phyloP scores from a whole-genome alignment of 2,797 vertebrate species.

The Crocidura indochinensis region DNA sequence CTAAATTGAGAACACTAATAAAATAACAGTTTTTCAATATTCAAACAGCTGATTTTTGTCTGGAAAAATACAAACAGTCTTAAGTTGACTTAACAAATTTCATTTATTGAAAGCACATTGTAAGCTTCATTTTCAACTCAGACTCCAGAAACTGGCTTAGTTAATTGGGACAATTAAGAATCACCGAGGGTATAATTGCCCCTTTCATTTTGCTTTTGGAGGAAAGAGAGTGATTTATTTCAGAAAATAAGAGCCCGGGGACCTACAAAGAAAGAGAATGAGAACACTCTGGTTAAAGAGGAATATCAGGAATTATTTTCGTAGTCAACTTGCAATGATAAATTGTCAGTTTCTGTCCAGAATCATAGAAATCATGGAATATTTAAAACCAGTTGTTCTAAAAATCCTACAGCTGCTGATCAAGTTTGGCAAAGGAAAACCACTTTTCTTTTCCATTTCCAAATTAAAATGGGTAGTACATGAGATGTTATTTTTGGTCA shows the following conservation, averaged over 20 bases:
- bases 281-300: constrained; percentile 25
- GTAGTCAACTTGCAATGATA: constrained; percentile 44
- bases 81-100: constrained; percentile 77
- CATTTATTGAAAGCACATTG: constrained; percentile 72
- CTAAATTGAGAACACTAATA: constrained; percentile 36
- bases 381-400: not conserved
- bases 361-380: constrained; percentile 53
- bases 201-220: constrained; percentile 79
- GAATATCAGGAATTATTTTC: constrained; percentile 65
- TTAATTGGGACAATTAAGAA: constrained; percentile 85
- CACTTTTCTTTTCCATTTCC: not conserved
- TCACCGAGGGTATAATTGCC: constrained; percentile 81
- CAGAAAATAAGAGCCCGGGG: constrained; percentile 77
- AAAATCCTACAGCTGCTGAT: constrained; percentile 18
- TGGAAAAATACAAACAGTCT: constrained; percentile 9
- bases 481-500: not conserved
- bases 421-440: constrained; percentile 52
- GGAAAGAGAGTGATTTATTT: constrained; percentile 82
- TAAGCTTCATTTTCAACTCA: constrained; percentile 78
- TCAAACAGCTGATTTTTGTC: constrained; percentile 31
- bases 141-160: constrained; percentile 80
- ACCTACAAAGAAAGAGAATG: constrained; percentile 65
- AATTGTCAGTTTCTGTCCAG: constrained; percentile 58
- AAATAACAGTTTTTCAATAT: constrained; percentile 53
- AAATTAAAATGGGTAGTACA: too few species aligned